phyloP scores from a whole-genome alignment of 2,113 vertebrate species.

The Alligator mississippiensis region DNA sequence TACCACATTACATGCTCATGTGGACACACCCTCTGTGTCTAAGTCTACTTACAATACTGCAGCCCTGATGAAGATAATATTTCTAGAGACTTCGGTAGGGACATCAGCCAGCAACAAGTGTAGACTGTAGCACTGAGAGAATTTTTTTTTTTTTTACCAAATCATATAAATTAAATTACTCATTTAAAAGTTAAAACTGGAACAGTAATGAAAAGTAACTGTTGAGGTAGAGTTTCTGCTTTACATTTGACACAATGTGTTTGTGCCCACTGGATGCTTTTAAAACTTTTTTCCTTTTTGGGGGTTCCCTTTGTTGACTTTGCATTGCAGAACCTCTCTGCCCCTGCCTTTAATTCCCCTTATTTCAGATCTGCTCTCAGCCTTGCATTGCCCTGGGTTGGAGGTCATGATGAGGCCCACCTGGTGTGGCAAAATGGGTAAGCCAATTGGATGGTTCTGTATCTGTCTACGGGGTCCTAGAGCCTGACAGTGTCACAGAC shows the following conservation, averaged over 20 bases:
- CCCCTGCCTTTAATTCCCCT: constrained; percentile 21
- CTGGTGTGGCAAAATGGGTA: neutral
- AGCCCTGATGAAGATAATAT: neutral
- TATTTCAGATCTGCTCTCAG: constrained; percentile 39
- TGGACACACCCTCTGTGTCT: too few relatives aligned
- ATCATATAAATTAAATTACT: too few relatives aligned
- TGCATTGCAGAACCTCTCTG: constrained; percentile 56
- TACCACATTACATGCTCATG: too few relatives aligned
- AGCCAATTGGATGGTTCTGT: constrained; percentile 12
- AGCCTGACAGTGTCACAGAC: fast-evolving
- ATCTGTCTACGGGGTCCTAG: fast-evolving
- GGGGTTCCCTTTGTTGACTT: constrained; percentile 42
- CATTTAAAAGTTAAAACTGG: too few relatives aligned
- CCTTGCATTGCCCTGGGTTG: constrained; percentile 29
- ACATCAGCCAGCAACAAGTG: neutral
- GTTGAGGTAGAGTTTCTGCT: constrained; percentile 3
- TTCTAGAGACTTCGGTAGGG: neutral
- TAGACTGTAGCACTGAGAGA: neutral
- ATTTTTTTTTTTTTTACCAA: neutral
- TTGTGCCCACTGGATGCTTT: constrained; percentile 16
- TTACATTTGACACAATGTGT: neutral
- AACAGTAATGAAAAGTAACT: neutral
- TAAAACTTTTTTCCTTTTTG: constrained; percentile 19
- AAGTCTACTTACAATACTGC: neutral
- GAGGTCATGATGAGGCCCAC: constrained; percentile 2